Percentiles rank a stretch among this genome's conserved stretches.
phyloP scores from a whole-genome alignment of 2,113 vertebrate species.

The Pagrus major region DNA sequence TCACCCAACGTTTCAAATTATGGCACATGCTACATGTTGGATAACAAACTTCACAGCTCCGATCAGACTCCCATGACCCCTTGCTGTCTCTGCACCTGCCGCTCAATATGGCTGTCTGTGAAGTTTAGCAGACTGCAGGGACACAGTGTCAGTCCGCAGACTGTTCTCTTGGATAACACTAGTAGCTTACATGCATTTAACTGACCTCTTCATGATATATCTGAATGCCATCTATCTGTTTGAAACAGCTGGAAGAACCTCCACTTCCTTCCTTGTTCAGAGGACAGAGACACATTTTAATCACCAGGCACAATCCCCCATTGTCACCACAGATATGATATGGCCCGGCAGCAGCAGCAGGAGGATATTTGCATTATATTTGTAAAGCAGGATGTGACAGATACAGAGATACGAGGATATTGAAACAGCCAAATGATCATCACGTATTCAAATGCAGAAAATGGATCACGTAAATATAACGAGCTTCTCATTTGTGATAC shows the following conservation, averaged over 20 bases:
- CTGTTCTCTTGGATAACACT: not conserved
- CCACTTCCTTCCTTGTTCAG: not conserved
- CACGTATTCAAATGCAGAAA: not conserved
- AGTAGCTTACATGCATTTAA: not conserved
- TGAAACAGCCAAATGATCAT: not conserved
- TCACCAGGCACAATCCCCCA: not conserved
- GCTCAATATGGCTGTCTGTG: constrained; percentile 62
- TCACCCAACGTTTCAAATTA: constrained; percentile 7
- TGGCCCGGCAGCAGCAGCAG: not conserved
- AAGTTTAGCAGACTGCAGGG: not conserved
- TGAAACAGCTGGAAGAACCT: not conserved
- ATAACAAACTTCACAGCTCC: constrained; percentile 17
- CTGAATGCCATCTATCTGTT: not conserved
- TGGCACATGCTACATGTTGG: constrained; percentile 10
- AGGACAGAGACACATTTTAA: not conserved
- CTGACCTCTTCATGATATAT: no score
- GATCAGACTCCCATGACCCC: constrained; percentile 48
- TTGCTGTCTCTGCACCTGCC: constrained; percentile 68
- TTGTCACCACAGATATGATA: constrained; percentile 5
- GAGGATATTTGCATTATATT: constrained; percentile 55
- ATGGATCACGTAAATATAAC: not conserved
- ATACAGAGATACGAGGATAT: not conserved
- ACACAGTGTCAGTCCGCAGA: not conserved
- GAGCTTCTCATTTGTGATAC: not conserved
- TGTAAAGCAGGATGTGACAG: constrained; percentile 41